Evolutionary conservation across 2,113 vertebrate species (phyloP), one percentile per base, ranked within the genome.

Genomic region (Hystrix brachyura): DNA sequence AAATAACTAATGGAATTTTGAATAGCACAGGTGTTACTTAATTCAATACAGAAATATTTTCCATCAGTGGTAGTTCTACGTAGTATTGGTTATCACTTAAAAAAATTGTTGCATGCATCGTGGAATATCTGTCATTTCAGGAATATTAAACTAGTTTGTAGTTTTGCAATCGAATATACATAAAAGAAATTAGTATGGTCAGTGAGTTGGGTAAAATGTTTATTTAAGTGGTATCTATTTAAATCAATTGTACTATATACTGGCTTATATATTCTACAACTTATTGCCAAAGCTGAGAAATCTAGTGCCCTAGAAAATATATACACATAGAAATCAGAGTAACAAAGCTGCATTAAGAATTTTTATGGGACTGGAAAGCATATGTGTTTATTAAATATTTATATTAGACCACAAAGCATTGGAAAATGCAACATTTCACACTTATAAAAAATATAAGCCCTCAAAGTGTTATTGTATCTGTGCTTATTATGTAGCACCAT

Each of bases 101-200:
- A 90, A 88, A 82, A 29, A 85, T 18, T 88, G 1, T 51, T 62
- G 21, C 60, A 60, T 91, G 34, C 23, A 59, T 15, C 57, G 60
- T n/a, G 87, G 38, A 92, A 29, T 79, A 93, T 57, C 17, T 96
- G 38, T 65, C 74, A 13, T 29, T 96, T 79, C 11, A 87, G 57
- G 71, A 94, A 94, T 69, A 29, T 72, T 60, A 86, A 78, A 53
- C 13, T 85, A 91, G 51, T 71, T 23, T 91, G 18, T 38, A 9
- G 11, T 53, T 92, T 57, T 93, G 14, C 48, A 85, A 62, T 65
- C 0, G 90, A 74, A 59, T 53, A 51, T 38, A 62, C 15, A 72
- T 51, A 43, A 55, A 85, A 7, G 7, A 48, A 92, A 87, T 27
- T 14, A 48, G 34, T 23, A 64, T 78, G 79, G 29, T 3, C 27